Conservation (phyloP, 2,797 vertebrate genomes). For the Nasua narica region DNA sequence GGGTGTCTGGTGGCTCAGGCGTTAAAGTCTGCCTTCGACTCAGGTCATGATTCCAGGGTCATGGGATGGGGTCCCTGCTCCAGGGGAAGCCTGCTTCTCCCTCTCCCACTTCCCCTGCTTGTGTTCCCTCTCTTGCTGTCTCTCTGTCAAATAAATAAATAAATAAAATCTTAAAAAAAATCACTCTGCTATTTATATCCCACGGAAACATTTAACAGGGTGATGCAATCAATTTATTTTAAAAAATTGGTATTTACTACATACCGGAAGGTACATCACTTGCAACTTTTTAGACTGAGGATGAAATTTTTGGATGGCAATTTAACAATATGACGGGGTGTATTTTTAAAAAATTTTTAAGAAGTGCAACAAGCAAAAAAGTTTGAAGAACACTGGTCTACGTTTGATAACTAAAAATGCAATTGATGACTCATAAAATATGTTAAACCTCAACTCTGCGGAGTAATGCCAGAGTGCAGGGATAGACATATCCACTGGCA, state of each 20-base stretch:
- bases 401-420: neutral
- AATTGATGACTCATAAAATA: neutral
- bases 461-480: neutral
- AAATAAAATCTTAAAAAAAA: too few species aligned
- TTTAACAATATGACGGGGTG: neutral
- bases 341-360: neutral
- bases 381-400: neutral
- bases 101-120: too few species aligned
- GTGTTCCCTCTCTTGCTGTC: too few species aligned
- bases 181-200: neutral
- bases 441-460: neutral
- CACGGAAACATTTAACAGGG: conserved; percentile 1
- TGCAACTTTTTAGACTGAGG: conserved; percentile 24
- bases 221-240: conserved; percentile 33
- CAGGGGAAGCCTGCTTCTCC: too few species aligned
- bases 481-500: neutral
- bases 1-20: too few species aligned
- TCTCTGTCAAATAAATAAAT: too few species aligned
- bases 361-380: neutral
- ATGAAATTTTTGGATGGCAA: neutral
- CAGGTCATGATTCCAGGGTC: too few species aligned
- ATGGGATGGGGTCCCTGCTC: too few species aligned
- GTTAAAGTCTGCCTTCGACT: too few species aligned
- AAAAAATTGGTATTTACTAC: conserved; percentile 22
- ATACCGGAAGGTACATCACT: neutral